phyloP scores from a whole-genome alignment of 2,113 vertebrate species.

The Pachycephala philippinensis region DNA sequence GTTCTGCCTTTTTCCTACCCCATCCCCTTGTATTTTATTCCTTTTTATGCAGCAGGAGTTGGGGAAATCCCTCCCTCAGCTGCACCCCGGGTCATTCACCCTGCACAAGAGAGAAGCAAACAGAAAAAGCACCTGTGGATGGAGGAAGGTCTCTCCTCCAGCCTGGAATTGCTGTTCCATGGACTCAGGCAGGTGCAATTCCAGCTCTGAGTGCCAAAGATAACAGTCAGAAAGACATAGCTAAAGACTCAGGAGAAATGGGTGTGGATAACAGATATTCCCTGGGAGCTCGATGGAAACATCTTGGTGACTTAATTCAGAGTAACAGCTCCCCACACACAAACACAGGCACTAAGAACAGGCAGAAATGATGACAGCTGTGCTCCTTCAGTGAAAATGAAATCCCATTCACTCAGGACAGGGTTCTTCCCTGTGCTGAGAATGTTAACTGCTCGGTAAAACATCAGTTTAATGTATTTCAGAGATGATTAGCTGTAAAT shows the following conservation, averaged over 20 bases:
- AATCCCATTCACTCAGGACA: background rate
- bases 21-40: background rate
- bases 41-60: background rate
- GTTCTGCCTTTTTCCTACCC: background rate
- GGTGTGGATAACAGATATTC: background rate
- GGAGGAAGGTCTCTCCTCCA: background rate
- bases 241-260: background rate
- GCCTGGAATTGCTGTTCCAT: background rate
- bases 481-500: background rate
- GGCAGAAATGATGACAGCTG: background rate
- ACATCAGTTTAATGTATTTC: background rate
- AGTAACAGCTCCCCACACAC: background rate
- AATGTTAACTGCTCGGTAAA: background rate
- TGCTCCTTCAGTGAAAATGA: background rate
- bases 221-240: background rate
- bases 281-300: background rate
- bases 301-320: background rate
- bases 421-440: background rate
- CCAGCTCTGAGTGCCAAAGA: background rate
- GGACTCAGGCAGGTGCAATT: background rate
- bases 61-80: background rate
- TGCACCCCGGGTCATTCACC: background rate
- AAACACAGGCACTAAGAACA: background rate
- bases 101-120: background rate
- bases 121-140: background rate